Evolutionary conservation across 1,140 invertebrate species (phyloP).

Genomic region (Helicoverpa armigera): DNA sequence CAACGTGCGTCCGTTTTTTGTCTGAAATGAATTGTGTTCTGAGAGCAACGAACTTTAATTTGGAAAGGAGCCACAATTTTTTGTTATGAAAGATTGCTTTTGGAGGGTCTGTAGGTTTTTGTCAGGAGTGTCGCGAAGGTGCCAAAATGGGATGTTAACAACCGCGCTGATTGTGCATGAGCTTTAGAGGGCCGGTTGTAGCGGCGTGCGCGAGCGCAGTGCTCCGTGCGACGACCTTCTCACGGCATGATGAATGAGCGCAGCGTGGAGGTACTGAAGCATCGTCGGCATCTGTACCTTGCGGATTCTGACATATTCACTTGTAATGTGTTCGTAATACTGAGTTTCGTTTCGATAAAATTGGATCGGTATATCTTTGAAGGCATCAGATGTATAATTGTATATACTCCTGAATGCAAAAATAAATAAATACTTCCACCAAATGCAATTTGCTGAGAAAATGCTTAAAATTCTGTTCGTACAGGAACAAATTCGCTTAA

Average conservation of each 20-base stretch:
- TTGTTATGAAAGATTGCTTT: slow-evolving; percentile 42
- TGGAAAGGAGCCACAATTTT: slow-evolving; percentile 45
- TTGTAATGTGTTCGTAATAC: slow-evolving; percentile 36
- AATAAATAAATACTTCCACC: too few species aligned
- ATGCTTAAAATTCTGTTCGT: too few species aligned
- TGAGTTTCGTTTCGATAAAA: slow-evolving; percentile 27
- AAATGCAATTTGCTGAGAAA: too few species aligned
- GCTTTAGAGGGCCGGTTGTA: slow-evolving; percentile 20
- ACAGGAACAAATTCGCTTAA: background rate
- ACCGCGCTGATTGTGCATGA: slow-evolving; percentile 1
- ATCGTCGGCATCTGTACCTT: slow-evolving; percentile 22
- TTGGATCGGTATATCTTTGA: slow-evolving; percentile 15
- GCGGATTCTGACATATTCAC: slow-evolving; percentile 41
- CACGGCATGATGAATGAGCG: slow-evolving; percentile 50
- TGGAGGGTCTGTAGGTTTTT: slow-evolving; percentile 31
- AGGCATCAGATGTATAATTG: background rate
- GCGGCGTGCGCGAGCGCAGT: background rate
- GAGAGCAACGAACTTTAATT: slow-evolving; percentile 55
- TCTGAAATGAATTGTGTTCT: slow-evolving; percentile 47
- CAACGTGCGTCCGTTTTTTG: slow-evolving; percentile 46
- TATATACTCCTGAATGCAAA: background rate
- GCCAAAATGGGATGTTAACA: slow-evolving; percentile 49
- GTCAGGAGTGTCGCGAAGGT: slow-evolving; percentile 29
- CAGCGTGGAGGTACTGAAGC: slow-evolving; percentile 36
- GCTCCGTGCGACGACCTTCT: slow-evolving; percentile 42